A percentile compares a stretch with the other conserved stretches of the same genome.
phyloP scores from a whole-genome alignment of 2,113 vertebrate genomes.

The Xerus inauris region DNA sequence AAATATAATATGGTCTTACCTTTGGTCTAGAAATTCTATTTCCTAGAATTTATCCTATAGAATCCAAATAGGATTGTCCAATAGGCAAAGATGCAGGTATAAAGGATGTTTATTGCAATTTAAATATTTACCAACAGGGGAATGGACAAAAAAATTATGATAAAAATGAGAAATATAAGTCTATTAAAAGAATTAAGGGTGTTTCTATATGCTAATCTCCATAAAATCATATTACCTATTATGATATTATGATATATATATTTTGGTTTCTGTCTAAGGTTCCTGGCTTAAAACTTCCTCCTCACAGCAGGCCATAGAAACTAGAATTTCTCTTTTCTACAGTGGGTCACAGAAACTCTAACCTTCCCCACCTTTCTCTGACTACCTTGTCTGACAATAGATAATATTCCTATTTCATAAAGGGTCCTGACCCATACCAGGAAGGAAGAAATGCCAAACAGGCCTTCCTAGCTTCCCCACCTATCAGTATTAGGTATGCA shows the following conservation, averaged over 20 bases:
- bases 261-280: neutral
- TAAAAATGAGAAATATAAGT: neutral
- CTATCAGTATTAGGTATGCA: neutral
- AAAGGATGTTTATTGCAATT: conserved; percentile 15
- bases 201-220: neutral
- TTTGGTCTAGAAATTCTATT: conserved; percentile 44
- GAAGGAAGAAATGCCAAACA: neutral
- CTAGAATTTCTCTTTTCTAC: neutral
- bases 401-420: neutral
- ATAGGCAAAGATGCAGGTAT: conserved; percentile 29
- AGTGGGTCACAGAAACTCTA: neutral
- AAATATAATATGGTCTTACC: conserved; percentile 21
- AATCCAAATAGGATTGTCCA: conserved; percentile 3
- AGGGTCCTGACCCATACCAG: neutral
- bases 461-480: neutral
- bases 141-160: neutral
- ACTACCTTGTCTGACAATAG: neutral
- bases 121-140: neutral
- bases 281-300: neutral
- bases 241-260: neutral
- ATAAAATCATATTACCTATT: neutral
- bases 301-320: neutral
- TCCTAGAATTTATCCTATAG: conserved; percentile 7
- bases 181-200: neutral
- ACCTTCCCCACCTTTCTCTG: neutral